A percentile compares a stretch with the other conserved stretches of the same genome.
Evolutionary conservation across 2,888 invertebrate genomes (phyloP).

Genomic region (Zaprionus bogoriensis): DNA sequence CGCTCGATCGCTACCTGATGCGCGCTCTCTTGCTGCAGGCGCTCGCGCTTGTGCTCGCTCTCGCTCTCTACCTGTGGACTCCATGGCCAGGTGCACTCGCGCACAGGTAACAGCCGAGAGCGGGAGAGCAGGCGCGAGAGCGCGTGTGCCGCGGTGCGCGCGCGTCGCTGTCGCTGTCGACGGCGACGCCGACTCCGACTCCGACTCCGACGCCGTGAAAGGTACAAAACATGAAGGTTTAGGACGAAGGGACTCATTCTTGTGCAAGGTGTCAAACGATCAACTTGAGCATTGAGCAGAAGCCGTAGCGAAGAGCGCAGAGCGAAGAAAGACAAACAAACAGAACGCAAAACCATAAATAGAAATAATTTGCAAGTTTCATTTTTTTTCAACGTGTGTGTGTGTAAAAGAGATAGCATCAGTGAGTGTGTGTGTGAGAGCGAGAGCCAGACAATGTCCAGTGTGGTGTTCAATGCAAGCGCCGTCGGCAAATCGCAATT

Average conservation of each 20-base stretch:
- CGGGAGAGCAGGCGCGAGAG: not conserved
- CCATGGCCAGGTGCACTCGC: not conserved
- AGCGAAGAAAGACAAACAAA: not conserved
- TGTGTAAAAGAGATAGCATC: slow-evolving; percentile 5
- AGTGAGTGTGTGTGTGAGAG: not conserved
- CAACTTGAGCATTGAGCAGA: slow-evolving; percentile 68
- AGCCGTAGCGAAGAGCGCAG: slow-evolving; percentile 1
- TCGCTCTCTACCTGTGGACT: not conserved
- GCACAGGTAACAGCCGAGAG: not conserved
- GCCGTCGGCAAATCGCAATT: slow-evolving; percentile 33
- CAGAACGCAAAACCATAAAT: not conserved
- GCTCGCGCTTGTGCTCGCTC: not conserved
- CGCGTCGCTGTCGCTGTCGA: not conserved
- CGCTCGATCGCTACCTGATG: not conserved
- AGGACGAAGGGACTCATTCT: slow-evolving; percentile 85
- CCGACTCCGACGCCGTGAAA: slow-evolving; percentile 40
- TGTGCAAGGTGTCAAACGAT: slow-evolving; percentile 84
- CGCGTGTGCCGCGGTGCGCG: not conserved
- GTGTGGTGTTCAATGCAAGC: slow-evolving; percentile 57
- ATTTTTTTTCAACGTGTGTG: slow-evolving; percentile 2
- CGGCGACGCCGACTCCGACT: no score
- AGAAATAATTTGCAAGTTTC: not conserved
- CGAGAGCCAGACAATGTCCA: slow-evolving; percentile 36
- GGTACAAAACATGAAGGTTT: slow-evolving; percentile 83
- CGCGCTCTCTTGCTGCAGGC: slow-evolving; percentile 1